Conservation (phyloP, 92 coral and sea anemone genomes). For the Phenganax stokvisi region DNA sequence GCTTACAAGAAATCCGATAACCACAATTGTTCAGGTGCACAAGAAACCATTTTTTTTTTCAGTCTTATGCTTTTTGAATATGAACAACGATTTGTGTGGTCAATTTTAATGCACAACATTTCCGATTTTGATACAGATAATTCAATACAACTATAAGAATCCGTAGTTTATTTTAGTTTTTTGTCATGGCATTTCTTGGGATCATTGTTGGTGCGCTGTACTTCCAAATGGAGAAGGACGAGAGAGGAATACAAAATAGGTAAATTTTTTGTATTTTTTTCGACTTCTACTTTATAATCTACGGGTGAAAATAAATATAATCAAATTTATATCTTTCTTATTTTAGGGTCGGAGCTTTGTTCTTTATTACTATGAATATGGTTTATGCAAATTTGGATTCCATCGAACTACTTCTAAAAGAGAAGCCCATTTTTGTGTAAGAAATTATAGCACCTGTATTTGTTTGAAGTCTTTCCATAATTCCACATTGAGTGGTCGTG, state of each 20-base stretch:
- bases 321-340: not conserved
- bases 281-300: not conserved
- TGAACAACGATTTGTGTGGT: not conserved
- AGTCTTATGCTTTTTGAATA: not conserved
- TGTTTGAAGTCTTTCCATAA: not conserved
- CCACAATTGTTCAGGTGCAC: slow-evolving; percentile 64
- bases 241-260: slow-evolving; percentile 79
- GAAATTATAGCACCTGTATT: slow-evolving; percentile 17
- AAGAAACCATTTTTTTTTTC: no score
- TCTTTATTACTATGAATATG: slow-evolving; percentile 87
- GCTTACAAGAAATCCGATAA: slow-evolving; percentile 72
- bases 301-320: no score
- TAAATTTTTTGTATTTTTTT: not conserved
- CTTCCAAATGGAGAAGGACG: slow-evolving; percentile 60
- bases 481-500: no score
- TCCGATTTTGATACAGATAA: not conserved
- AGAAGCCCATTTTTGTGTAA: slow-evolving; percentile 80
- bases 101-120: not conserved
- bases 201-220: slow-evolving; percentile 79
- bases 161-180: slow-evolving; percentile 14
- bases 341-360: slow-evolving; percentile 77
- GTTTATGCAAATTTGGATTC: slow-evolving; percentile 87
- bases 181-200: slow-evolving; percentile 60
- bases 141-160: not conserved
- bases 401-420: slow-evolving; percentile 73